Percentiles rank a stretch among this genome's conserved stretches.
Evolutionary conservation across 1,140 invertebrate species (phyloP).

Genomic region (Hetaerina americana): DNA sequence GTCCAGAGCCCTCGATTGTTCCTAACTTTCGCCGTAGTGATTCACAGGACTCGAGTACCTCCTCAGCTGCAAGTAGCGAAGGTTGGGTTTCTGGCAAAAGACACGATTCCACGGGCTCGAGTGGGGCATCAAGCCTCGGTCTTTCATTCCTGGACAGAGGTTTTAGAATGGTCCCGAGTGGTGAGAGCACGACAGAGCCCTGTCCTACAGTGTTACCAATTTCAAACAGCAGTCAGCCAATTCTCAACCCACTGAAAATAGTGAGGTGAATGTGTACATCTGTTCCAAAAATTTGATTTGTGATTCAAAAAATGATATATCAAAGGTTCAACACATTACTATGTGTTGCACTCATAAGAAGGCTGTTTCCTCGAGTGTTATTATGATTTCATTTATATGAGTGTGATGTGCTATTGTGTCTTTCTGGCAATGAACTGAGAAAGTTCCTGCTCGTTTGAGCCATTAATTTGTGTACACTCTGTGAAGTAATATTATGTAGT

Average conservation of each 20-base stretch:
- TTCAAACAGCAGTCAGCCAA: background rate
- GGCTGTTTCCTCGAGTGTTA: background rate
- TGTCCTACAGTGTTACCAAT: background rate
- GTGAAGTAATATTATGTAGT: background rate
- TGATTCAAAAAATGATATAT: too few species aligned
- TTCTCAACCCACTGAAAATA: background rate
- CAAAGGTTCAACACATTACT: too few species aligned
- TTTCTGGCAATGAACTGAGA: background rate
- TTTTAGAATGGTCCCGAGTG: background rate
- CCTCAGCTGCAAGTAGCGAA: background rate
- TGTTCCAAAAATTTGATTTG: too few species aligned
- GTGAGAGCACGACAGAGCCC: background rate
- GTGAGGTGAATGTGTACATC: too few species aligned
- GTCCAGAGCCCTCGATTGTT: background rate
- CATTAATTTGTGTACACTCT: background rate
- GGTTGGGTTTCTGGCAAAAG: background rate
- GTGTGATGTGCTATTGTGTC: background rate
- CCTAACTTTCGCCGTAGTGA: background rate
- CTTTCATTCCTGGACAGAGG: background rate
- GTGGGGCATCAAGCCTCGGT: background rate
- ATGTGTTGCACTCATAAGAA: background rate
- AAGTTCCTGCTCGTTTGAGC: background rate
- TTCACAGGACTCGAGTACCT: background rate
- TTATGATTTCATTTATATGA: background rate
- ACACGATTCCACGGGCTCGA: background rate